These are phyloP conservation scores for Eulemur mongoz DNA, from an alignment of 2,797 vertebrate species.

Conservation along the genomic window DNA sequence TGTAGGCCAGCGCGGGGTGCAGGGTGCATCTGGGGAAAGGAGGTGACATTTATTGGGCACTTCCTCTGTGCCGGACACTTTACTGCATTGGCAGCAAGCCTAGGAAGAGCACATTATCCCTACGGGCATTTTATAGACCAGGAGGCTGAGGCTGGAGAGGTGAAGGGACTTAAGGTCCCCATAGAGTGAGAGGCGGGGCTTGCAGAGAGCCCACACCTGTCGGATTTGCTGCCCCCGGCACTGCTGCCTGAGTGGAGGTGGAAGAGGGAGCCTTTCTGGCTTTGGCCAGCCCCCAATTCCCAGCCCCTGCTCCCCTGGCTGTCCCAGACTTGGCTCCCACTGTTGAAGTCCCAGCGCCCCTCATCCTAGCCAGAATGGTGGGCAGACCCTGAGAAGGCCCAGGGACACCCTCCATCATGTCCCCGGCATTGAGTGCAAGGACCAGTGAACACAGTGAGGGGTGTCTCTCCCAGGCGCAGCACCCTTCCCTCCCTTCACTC, in stretches of 20 bases:
- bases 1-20: neutral
- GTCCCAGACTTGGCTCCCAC: neutral
- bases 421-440: neutral
- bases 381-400: neutral
- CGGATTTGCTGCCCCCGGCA: neutral
- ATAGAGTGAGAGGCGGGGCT: neutral
- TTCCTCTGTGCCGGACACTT: neutral
- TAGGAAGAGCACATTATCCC: accelerated
- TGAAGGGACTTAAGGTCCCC: neutral
- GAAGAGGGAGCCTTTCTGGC: neutral
- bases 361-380: neutral
- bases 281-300: neutral
- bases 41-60: neutral
- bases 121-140: neutral
- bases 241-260: neutral
- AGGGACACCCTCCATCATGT: accelerated
- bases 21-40: neutral
- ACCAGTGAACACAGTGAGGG: neutral
- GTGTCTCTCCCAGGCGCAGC: neutral
- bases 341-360: neutral
- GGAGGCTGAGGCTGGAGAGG: neutral
- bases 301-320: neutral
- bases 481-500: neutral
- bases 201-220: neutral
- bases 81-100: neutral